Evolutionary conservation across 2,113 vertebrate species (phyloP), one percentile per base, ranked within the genome.

Genomic region (Mesembrinibis cayennensis): DNA sequence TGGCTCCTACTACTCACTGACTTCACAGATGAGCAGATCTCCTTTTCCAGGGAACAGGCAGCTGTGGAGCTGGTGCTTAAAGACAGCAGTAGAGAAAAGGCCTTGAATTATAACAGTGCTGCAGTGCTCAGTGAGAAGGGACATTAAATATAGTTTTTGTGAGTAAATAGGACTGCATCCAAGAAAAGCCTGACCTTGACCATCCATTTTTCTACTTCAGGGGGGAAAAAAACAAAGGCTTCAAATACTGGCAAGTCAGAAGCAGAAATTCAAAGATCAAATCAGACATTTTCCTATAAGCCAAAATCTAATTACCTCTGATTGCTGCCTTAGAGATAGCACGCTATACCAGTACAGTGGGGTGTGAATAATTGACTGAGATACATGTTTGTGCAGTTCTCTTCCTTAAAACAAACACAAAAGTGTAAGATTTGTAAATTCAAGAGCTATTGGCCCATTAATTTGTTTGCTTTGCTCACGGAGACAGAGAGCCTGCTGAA

Each of bases 191-290:
- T 81, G 38, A 91, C 34, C 44, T 73, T 82, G 77, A 49, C 29
- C 14, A 82, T 82, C 19, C n/a, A 34, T 89, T 94, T 96, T 89
- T 72, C 32, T n/a, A 44, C 58, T 56, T 87, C 14, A n/a, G 5
- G 5, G 34, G 12, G 4, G 6, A 5, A 9, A 16, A 49, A 79
- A 2, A 7, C 13, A 56, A 72, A 72, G 29, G 9, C 53, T 87
- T 89, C 81, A 91, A 74, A 77, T 52, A 65, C 19, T 40, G 14
- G 16, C 50, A 70, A 85, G 42, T 27, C 56, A 76, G 45, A 74
- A 76, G 44, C 14, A 85, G 74, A 82, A 94, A 93, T 82, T 80
- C 45, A 73, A 92, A 93, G 50, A 81, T 16, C 29, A 85, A 82
- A 80, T 70, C 42, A 79, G 70, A 70, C 12, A 4, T 90, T 93